Conservation (phyloP, 1,140 invertebrate species). For the Meloidogyne chitwoodi region DNA sequence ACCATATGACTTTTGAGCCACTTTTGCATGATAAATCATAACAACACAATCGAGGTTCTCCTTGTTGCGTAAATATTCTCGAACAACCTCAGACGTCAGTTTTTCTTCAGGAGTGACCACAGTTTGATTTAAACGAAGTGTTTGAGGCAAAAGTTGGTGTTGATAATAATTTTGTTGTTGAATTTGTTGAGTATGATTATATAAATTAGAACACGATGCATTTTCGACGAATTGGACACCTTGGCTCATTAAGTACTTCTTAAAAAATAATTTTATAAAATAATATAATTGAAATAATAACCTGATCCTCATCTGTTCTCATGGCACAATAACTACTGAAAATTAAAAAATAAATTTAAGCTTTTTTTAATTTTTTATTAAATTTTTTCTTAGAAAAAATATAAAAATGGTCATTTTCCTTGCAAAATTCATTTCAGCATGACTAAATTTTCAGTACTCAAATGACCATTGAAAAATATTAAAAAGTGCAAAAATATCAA, state of each 20-base stretch:
- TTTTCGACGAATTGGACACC: not conserved
- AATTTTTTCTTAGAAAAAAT: no score
- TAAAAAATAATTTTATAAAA: not conserved
- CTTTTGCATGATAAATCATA: slow-evolving; percentile 94
- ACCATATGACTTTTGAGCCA: slow-evolving; percentile 97
- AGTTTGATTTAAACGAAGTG: not conserved
- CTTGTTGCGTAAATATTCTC: slow-evolving; percentile 45
- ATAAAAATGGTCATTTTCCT: no score
- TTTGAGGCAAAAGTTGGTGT: not conserved
- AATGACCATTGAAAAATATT: no score
- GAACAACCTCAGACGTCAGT: slow-evolving; percentile 44
- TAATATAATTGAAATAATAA: not conserved
- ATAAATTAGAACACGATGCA: not conserved
- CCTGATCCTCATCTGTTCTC: not conserved
- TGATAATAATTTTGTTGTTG: not conserved
- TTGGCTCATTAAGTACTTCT: not conserved
- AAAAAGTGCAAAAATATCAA: no score
- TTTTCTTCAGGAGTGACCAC: not conserved
- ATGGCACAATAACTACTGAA: not conserved
- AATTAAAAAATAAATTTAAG: not conserved
- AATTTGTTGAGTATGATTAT: not conserved
- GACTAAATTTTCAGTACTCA: no score
- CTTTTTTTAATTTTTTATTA: no score
- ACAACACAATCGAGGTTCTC: slow-evolving; percentile 62
- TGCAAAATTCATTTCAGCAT: no score